Conservation (phyloP, 2,113 vertebrate species). For the Micromys minutus region DNA sequence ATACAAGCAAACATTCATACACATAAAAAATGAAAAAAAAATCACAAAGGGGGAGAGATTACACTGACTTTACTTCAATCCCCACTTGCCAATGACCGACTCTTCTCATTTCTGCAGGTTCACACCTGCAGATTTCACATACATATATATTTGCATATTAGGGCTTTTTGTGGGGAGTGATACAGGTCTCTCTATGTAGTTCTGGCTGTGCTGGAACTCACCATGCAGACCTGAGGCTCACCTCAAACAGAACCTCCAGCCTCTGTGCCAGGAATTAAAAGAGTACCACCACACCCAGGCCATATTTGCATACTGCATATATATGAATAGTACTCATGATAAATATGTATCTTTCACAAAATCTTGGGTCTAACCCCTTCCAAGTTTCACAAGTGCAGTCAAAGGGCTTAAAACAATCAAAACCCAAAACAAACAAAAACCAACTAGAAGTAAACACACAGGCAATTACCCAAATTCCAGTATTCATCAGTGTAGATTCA, state of each 20-base stretch:
- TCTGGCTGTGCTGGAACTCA: neutral
- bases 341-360: constrained; percentile 37
- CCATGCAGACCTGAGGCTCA: neutral
- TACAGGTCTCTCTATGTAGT: neutral
- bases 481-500: constrained; percentile 36
- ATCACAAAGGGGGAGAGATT: neutral
- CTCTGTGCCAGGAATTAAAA: neutral
- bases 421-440: neutral
- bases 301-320: neutral
- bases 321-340: neutral
- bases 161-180: neutral
- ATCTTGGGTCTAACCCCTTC: constrained; percentile 15
- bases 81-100: constrained; percentile 17
- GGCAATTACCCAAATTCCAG: constrained; percentile 20
- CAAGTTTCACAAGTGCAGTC: constrained; percentile 41
- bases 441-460: neutral
- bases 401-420: neutral
- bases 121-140: constrained; percentile 13
- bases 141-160: neutral
- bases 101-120: neutral
- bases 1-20: neutral
- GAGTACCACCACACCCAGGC: neutral
- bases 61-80: neutral
- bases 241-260: neutral
- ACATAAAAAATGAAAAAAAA: neutral